Evolutionary conservation across 2,888 invertebrate species (phyloP).

Genomic region (Drosophila tanythrix): DNA sequence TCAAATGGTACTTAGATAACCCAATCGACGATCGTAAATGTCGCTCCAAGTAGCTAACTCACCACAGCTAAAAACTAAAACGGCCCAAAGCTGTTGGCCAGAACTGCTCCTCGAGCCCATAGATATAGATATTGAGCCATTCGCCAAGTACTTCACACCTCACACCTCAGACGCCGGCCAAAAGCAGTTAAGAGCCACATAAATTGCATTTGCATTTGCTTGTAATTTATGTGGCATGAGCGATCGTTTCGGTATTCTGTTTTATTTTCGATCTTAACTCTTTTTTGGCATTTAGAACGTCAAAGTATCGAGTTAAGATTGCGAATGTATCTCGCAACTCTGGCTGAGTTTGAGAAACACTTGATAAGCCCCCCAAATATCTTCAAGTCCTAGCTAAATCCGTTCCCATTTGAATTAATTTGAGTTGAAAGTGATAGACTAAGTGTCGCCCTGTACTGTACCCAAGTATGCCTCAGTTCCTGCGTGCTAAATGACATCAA

Average conservation of each 20-base stretch:
- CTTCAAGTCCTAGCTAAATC: neutral
- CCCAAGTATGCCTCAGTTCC: neutral
- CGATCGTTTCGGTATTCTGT: slow-evolving; percentile 9
- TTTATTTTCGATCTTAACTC: neutral
- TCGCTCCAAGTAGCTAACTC: slow-evolving; percentile 26
- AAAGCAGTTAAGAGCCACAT: slow-evolving; percentile 8
- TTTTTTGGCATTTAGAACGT: slow-evolving; percentile 22
- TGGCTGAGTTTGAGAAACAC: neutral
- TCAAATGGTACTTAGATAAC: slow-evolving; percentile 49
- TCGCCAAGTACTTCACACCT: slow-evolving; percentile 37
- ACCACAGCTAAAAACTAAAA: neutral
- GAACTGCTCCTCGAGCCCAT: neutral
- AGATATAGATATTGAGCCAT: slow-evolving; percentile 8
- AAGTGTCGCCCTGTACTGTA: slow-evolving; percentile 8
- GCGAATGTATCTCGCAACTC: slow-evolving; percentile 6
- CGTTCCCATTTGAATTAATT: slow-evolving; percentile 6
- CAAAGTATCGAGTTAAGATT: slow-evolving; percentile 22
- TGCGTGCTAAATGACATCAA: no score
- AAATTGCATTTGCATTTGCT: slow-evolving; percentile 15
- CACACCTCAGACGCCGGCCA: slow-evolving; percentile 25
- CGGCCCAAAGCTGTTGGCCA: neutral
- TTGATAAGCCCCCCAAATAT: slow-evolving; percentile 18
- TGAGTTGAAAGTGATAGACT: neutral
- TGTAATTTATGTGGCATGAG: slow-evolving; percentile 19
- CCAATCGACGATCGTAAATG: slow-evolving; percentile 34